Conservation (phyloP, 2,888 invertebrate species). For the Hemicrepidius hirtus region DNA sequence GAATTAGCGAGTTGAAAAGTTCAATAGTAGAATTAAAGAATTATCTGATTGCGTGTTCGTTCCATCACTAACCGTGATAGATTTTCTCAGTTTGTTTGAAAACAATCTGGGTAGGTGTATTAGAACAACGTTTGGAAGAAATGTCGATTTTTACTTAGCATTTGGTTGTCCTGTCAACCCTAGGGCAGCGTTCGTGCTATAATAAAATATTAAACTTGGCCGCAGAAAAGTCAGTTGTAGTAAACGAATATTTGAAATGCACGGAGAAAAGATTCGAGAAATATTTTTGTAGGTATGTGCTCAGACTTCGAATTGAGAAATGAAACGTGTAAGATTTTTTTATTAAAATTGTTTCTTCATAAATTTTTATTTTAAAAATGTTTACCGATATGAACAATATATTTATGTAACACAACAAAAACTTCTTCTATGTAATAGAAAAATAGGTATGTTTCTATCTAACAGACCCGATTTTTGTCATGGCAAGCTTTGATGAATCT, state of each 20-base stretch:
- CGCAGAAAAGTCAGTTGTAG: constrained; percentile 19
- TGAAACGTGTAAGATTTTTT: neutral
- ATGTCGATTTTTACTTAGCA: neutral
- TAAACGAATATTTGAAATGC: constrained; percentile 22
- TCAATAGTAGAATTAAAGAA: constrained; percentile 1
- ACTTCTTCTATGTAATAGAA: no score
- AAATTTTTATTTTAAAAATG: no score
- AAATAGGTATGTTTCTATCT: no score
- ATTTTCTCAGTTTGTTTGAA: neutral
- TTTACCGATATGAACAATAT: no score
- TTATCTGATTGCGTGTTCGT: neutral
- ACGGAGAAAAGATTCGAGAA: constrained; percentile 14
- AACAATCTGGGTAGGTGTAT: constrained; percentile 4
- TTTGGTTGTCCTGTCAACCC: constrained; percentile 13
- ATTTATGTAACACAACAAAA: no score
- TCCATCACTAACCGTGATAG: neutral
- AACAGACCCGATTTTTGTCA: no score
- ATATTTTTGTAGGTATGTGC: constrained; percentile 15
- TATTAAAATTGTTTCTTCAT: no score
- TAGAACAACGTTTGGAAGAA: constrained; percentile 9
- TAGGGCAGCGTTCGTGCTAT: neutral
- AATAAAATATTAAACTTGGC: constrained; percentile 31
- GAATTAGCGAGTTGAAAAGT: neutral
- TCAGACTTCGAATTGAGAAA: constrained; percentile 12
- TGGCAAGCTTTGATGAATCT: no score